A percentile compares a stretch with the other conserved stretches of the same genome.
Conservation (phyloP, 2,797 vertebrate genomes). For the Serranus cabrilla region DNA sequence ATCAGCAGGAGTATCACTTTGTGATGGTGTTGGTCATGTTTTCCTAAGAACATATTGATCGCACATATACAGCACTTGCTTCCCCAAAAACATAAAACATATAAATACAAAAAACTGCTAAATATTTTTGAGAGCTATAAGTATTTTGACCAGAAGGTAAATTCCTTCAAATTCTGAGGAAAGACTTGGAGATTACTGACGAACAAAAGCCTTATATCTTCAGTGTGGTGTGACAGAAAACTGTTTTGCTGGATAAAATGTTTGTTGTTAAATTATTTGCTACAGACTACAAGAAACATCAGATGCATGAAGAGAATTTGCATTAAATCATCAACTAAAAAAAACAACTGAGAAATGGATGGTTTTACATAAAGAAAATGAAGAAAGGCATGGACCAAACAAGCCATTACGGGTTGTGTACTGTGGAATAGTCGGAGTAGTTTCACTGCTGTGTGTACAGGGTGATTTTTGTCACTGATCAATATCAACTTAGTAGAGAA, state of each 20-base stretch:
- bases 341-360: not conserved
- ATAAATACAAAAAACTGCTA: no score
- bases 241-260: not conserved
- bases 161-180: no score
- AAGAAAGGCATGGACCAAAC: not conserved
- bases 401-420: not conserved
- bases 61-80: no score
- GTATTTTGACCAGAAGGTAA: no score
- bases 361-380: no score
- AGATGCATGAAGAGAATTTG: not conserved
- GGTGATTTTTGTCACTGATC: constrained; percentile 28
- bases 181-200: no score
- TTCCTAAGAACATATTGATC: not conserved
- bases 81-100: no score
- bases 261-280: not conserved
- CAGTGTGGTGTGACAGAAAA: not conserved
- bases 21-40: not conserved
- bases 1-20: not conserved
- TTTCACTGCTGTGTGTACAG: constrained; percentile 13
- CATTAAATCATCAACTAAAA: not conserved
- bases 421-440: not conserved
- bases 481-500: constrained; percentile 59
- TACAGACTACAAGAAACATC: not conserved
- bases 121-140: no score
- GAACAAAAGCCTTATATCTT: no score